phyloP scores from a whole-genome alignment of 1,140 invertebrate genomes.

The Berghia stephanieae region DNA sequence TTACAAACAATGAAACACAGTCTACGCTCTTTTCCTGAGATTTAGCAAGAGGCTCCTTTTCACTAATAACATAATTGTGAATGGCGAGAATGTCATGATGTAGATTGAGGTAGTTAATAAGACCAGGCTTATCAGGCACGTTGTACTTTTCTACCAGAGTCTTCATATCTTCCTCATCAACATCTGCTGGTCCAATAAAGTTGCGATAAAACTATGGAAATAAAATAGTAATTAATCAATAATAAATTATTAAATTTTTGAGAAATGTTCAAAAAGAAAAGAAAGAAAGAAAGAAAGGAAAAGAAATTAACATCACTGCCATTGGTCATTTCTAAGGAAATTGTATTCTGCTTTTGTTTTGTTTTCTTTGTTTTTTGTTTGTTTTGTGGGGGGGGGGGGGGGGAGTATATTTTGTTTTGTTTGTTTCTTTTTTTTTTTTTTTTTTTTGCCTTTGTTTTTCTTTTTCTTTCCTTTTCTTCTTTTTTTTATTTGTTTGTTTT shows the following conservation, averaged over 20 bases:
- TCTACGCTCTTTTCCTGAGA: constrained; percentile 41
- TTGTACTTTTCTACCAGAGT: constrained; percentile 62
- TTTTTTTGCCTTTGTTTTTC: too few relatives aligned
- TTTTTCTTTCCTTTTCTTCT: too few relatives aligned
- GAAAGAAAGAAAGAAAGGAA: not conserved
- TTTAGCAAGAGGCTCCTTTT: constrained; percentile 35
- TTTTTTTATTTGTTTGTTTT: too few relatives aligned
- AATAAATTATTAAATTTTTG: too few relatives aligned
- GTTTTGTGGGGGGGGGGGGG: too few relatives aligned
- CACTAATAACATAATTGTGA: constrained; percentile 38
- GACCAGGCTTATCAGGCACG: constrained; percentile 56
- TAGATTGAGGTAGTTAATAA: constrained; percentile 66
- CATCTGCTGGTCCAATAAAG: constrained; percentile 62
- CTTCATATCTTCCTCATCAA: constrained; percentile 59
- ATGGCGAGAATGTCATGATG: constrained; percentile 63
- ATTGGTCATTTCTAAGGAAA: not conserved
- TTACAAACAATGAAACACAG: constrained; percentile 45
- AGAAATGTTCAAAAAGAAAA: not conserved
- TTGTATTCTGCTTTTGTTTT: too few relatives aligned
- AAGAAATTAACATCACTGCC: not conserved
- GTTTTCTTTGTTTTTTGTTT: too few relatives aligned
- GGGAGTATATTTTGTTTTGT: too few relatives aligned
- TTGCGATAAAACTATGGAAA: constrained; percentile 62
- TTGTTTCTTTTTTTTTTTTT: too few relatives aligned
- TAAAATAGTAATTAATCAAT: too few relatives aligned